Conservation (phyloP, 1,140 invertebrate genomes). For the Episyrphus balteatus region DNA sequence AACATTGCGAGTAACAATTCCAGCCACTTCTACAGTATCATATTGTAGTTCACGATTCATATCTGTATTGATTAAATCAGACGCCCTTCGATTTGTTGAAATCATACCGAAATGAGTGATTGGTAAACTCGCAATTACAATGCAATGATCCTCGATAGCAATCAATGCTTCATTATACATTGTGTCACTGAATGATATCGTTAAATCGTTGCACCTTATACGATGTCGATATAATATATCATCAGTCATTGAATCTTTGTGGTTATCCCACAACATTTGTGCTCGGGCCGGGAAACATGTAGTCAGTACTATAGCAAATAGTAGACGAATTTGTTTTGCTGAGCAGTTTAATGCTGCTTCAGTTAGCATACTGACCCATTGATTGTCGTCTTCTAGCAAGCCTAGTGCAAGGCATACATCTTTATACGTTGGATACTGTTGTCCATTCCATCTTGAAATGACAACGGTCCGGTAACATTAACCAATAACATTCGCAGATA, state of each 20-base stretch:
- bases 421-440: slow-evolving; percentile 18
- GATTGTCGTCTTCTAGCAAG: slow-evolving; percentile 33
- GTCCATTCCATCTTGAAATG: slow-evolving; percentile 13
- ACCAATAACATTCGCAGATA: no score
- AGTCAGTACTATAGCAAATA: no score
- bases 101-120: slow-evolving; percentile 20
- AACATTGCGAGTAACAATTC: no score
- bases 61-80: slow-evolving; percentile 18
- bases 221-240: slow-evolving; percentile 18
- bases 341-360: slow-evolving; percentile 29
- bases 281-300: slow-evolving; percentile 22
- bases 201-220: slow-evolving; percentile 21
- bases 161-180: slow-evolving; percentile 27
- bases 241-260: slow-evolving; percentile 22
- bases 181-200: slow-evolving; percentile 5
- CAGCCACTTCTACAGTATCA: slow-evolving; percentile 11
- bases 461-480: slow-evolving; percentile 8
- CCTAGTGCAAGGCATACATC: slow-evolving; percentile 20
- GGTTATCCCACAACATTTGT: slow-evolving; percentile 24
- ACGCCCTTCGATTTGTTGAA: slow-evolving; percentile 18
- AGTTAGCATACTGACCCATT: slow-evolving; percentile 29
- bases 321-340: no score
- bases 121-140: slow-evolving; percentile 15
- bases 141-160: slow-evolving; percentile 26
- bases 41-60: slow-evolving; percentile 15